Evolutionary conservation across 2,797 vertebrate species (phyloP), one percentile per base, ranked within the genome.

Genomic region (Xyrichtys novacula): DNA sequence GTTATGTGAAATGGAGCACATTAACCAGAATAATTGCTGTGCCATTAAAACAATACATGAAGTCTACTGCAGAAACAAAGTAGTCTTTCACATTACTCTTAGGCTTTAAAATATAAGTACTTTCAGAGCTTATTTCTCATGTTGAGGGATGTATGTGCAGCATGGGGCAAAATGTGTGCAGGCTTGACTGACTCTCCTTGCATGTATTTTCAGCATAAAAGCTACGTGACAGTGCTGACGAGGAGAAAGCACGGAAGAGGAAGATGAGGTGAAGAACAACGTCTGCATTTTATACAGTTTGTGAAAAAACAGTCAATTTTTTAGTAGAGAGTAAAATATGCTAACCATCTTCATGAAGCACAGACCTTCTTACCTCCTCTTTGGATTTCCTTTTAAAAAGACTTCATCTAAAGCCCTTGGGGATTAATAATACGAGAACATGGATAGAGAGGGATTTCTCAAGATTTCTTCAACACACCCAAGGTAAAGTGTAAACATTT

Each of bases 1-100:
- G 56, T 46, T 32, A 59, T 64, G 70, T 68, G 71, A 84, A 81
- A 84, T 76, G 67, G 52, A 29, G 50, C 58, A 55, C 39, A 72
- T 39, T 52, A 50, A 46, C 0, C 26, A 22, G 34, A 47, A 26
- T 22, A 16, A 71, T 67, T 3, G 7, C 53, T 23, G 9, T 25
- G 15, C 16, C 26, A 22, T 62, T 67, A 17, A 49, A 26, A 68
- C 44, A 63, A 31, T 65, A 63, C 64, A 78, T 31, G 61, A 61
- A 12, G 25, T 46, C 10, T 15, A 47, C 12, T 55, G 34, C 26
- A 43, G 14, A 36, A 19, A 20, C 15, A 17, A 58, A 38, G 12
- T 42, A 26, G 47, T 65, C 22, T 5, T 22, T 5, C 23, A 23
- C 38, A 32, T 47, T 32, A 59, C 39, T 39, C 29, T 2, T 66